Conservation (phyloP, 2,888 invertebrate species). For the Xylota segnis region DNA sequence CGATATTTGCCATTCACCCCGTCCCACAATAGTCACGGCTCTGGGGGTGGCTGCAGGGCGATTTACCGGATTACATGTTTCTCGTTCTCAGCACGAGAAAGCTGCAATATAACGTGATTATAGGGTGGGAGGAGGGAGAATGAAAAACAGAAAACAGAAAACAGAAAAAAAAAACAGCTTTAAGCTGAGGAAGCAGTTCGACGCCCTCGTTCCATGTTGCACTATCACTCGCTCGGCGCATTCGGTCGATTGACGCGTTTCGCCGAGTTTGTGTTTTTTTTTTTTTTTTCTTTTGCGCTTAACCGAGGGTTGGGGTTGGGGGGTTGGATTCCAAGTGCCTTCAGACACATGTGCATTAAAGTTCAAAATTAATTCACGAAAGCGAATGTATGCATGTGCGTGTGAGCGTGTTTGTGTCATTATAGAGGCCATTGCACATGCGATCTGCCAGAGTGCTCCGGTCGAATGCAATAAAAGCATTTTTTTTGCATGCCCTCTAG, state of each 20-base stretch:
- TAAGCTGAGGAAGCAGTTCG: conserved; percentile 67
- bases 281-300: neutral
- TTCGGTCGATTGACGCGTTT: conserved; percentile 30
- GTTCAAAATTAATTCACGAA: conserved; percentile 44
- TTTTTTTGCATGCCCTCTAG: conserved; percentile 55
- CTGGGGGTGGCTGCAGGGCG: conserved; percentile 23
- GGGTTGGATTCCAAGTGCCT: conserved; percentile 36
- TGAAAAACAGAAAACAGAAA: too few species aligned
- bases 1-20: conserved; percentile 35
- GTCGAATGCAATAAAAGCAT: conserved; percentile 41
- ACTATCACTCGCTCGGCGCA: conserved; percentile 23
- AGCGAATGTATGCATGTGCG: neutral
- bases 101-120: conserved; percentile 67
- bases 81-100: conserved; percentile 38
- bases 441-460: conserved; percentile 36
- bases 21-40: conserved; percentile 20
- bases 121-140: neutral
- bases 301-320: conserved; percentile 7
- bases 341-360: conserved; percentile 48
- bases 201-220: conserved; percentile 65
- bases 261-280: conserved; percentile 15
- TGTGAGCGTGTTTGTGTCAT: conserved; percentile 32
- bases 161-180: conserved; percentile 50
- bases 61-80: conserved; percentile 56
- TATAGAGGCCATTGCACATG: conserved; percentile 74